phyloP scores from a whole-genome alignment of 2,797 vertebrate species.

The Mormyrus proboscirostris region DNA sequence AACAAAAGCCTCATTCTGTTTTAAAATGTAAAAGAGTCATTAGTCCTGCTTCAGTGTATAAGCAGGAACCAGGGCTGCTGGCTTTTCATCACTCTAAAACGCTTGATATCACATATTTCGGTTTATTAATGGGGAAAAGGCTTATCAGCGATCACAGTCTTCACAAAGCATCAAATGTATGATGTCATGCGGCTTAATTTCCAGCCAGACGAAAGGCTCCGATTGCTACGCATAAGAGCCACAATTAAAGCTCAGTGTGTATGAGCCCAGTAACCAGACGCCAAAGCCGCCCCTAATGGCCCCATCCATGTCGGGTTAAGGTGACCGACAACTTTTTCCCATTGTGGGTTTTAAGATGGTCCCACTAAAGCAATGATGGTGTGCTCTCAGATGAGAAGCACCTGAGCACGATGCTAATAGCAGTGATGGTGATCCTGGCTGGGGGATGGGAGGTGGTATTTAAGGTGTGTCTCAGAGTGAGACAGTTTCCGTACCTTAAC shows the following conservation, averaged over 20 bases:
- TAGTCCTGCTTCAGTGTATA: neutral
- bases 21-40: neutral
- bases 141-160: neutral
- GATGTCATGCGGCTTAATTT: neutral
- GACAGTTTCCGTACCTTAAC: neutral
- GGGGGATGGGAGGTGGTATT: neutral
- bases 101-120: neutral
- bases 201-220: neutral
- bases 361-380: neutral
- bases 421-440: neutral
- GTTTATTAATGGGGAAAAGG: neutral
- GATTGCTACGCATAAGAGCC: slow-evolving; percentile 5
- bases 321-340: neutral
- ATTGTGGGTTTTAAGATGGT: neutral
- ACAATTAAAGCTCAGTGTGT: neutral
- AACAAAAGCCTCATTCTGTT: neutral
- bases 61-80: neutral
- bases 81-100: neutral
- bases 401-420: neutral
- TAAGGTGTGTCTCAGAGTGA: neutral
- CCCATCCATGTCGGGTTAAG: neutral
- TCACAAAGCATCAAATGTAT: neutral
- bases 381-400: neutral
- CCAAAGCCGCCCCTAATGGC: neutral
- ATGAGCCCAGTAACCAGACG: slow-evolving; percentile 4